These are phyloP conservation scores for Polypterus senegalus DNA, from an alignment of 2,113 vertebrate genomes.

Conservation along the genomic window DNA sequence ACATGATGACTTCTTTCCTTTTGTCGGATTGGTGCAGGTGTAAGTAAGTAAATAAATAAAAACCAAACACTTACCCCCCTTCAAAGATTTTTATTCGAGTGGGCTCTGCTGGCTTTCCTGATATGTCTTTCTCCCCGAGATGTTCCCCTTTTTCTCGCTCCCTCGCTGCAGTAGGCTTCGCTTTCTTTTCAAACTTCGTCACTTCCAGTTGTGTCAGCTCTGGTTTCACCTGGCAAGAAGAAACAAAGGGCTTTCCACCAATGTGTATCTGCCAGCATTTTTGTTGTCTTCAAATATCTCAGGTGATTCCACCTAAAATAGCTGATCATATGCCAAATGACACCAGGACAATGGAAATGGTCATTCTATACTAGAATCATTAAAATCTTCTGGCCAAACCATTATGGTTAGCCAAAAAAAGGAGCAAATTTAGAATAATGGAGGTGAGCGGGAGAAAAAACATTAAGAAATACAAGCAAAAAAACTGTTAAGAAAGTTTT, in stretches of 20 bases:
- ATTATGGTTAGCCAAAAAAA: no score
- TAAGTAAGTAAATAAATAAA: no score
- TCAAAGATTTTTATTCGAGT: slow-evolving; percentile 97
- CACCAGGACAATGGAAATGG: slow-evolving; percentile 11
- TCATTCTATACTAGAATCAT: no score
- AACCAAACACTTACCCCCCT: slow-evolving; percentile 90
- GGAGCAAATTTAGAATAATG: no score
- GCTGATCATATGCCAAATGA: slow-evolving; percentile 18
- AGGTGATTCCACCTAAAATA: slow-evolving; percentile 27
- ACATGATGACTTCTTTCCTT: no score
- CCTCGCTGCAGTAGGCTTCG: slow-evolving; percentile 73
- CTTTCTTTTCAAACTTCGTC: slow-evolving; percentile 77
- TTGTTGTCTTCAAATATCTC: slow-evolving; percentile 27
- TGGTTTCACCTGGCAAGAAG: slow-evolving; percentile 72
- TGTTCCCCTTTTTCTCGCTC: slow-evolving; percentile 82
- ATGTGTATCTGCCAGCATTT: slow-evolving; percentile 12
- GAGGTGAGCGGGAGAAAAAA: no score
- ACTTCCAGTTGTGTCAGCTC: slow-evolving; percentile 77
- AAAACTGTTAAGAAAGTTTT: no score
- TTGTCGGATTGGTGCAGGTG: no score
- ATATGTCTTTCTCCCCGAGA: slow-evolving; percentile 78
- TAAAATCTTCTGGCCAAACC: no score
- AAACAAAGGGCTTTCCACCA: slow-evolving; percentile 45
- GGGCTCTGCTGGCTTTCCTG: slow-evolving; percentile 76
- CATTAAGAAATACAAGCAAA: no score